A percentile compares a stretch with the other conserved stretches of the same genome.
Conservation (phyloP, 2,797 vertebrate species). For the Taenioides sp. region DNA sequence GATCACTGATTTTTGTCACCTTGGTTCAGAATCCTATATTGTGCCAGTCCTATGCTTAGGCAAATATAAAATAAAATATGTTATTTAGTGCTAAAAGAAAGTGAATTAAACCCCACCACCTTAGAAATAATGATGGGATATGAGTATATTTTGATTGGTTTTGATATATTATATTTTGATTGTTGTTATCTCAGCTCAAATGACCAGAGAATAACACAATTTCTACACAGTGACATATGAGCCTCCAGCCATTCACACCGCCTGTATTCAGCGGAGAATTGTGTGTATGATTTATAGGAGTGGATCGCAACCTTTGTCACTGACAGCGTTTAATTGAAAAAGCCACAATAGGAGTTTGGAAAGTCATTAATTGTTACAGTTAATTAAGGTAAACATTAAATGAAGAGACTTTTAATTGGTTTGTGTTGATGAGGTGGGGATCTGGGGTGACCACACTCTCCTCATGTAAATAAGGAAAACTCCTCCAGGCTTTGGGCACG, state of each 20-base stretch:
- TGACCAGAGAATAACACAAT: not conserved
- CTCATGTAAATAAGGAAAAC: slow-evolving; percentile 75
- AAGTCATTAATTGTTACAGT: slow-evolving; percentile 74
- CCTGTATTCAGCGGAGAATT: slow-evolving; percentile 40
- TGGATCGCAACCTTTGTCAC: slow-evolving; percentile 64
- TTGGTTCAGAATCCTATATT: too few relatives aligned
- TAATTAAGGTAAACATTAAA: slow-evolving; percentile 82
- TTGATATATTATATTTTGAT: not conserved
- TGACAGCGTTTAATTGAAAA: slow-evolving; percentile 70
- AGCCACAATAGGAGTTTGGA: slow-evolving; percentile 67
- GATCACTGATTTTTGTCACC: too few relatives aligned
- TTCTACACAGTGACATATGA: slow-evolving; percentile 27
- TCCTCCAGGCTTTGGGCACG: slow-evolving; percentile 66
- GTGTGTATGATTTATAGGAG: slow-evolving; percentile 57
- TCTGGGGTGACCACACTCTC: slow-evolving; percentile 72
- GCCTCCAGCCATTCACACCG: slow-evolving; percentile 37
- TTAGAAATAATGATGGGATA: not conserved
- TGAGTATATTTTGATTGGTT: not conserved
- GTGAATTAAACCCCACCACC: not conserved
- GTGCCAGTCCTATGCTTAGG: too few relatives aligned
- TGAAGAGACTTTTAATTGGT: slow-evolving; percentile 77
- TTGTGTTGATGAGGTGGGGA: slow-evolving; percentile 78
- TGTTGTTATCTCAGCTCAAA: slow-evolving; percentile 7
- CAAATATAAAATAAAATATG: too few relatives aligned
- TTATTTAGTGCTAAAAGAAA: too few relatives aligned